A percentile compares a stretch with the other conserved stretches of the same genome.
phyloP scores from a whole-genome alignment of 1,140 invertebrate species.

The Bradysia coprophila region DNA sequence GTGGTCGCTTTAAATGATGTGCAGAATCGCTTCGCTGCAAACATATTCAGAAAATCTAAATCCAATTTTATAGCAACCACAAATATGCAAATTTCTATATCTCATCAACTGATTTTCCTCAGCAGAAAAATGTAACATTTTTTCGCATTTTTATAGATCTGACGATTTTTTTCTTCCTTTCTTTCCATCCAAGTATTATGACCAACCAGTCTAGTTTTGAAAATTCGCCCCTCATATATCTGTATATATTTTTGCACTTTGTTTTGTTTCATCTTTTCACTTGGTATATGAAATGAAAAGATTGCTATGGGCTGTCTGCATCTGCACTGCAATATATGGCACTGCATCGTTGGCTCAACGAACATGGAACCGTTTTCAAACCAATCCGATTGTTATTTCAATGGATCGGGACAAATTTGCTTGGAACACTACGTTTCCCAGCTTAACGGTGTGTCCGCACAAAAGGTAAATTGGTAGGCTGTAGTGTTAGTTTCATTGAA shows the following conservation, averaged over 20 bases:
- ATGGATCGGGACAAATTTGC: slow-evolving; percentile 49
- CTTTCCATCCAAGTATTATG: background rate
- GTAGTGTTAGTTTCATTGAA: too few relatives aligned
- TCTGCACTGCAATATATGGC: slow-evolving; percentile 24
- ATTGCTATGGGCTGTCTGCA: slow-evolving; percentile 26
- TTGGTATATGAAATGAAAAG: slow-evolving; percentile 6
- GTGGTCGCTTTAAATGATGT: too few relatives aligned
- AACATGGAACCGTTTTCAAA: slow-evolving; percentile 42
- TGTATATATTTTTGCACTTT: too few relatives aligned
- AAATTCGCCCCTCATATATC: too few relatives aligned
- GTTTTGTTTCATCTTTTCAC: background rate
- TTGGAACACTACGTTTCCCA: slow-evolving; percentile 50
- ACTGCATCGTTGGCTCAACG: slow-evolving; percentile 29
- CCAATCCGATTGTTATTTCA: slow-evolving; percentile 47
- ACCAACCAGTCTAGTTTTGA: too few relatives aligned
- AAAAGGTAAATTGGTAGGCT: too few relatives aligned
- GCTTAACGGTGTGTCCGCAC: slow-evolving; percentile 31
- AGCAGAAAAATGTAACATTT: too few relatives aligned
- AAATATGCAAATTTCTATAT: too few relatives aligned
- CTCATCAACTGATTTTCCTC: too few relatives aligned
- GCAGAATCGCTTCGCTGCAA: too few relatives aligned
- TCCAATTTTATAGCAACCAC: too few relatives aligned
- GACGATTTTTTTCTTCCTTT: background rate
- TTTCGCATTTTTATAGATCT: background rate
- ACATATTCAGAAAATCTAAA: too few relatives aligned